A percentile compares a stretch with the other conserved stretches of the same genome.
These are phyloP conservation scores for Drosophila anomalipes DNA, from an alignment of 2,888 invertebrate genomes.

Conservation along the genomic window DNA sequence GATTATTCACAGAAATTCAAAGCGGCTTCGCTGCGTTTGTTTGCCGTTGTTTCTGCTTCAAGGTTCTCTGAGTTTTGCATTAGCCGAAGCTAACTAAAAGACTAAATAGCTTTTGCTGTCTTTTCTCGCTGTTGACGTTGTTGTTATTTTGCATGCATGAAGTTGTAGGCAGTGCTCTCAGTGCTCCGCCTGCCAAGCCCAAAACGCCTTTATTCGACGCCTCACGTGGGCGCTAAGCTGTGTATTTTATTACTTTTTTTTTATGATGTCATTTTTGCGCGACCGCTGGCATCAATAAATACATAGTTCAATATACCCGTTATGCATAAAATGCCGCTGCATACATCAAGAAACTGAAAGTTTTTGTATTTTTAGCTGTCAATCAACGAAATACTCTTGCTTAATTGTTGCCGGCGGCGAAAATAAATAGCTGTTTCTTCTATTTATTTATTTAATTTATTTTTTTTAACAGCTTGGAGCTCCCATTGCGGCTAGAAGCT, in stretches of 20 bases:
- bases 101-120: conserved; percentile 38
- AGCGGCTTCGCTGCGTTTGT: conserved; percentile 53
- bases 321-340: conserved; percentile 17
- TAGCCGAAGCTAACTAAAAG: conserved; percentile 64
- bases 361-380: conserved; percentile 18
- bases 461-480: neutral
- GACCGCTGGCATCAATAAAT: conserved; percentile 40
- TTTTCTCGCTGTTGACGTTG: conserved; percentile 9
- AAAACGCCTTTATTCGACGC: conserved; percentile 33
- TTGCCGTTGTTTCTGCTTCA: conserved; percentile 72
- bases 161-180: conserved; percentile 42
- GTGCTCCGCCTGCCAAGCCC: conserved; percentile 52
- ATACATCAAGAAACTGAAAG: conserved; percentile 46
- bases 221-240: conserved; percentile 40
- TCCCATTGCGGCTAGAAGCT: neutral
- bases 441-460: neutral
- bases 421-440: neutral
- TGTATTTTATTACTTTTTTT: conserved; percentile 19
- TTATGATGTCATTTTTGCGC: conserved; percentile 58
- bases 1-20: conserved; percentile 25
- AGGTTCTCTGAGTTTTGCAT: conserved; percentile 76
- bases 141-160: conserved; percentile 11
- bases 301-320: conserved; percentile 55
- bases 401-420: neutral
- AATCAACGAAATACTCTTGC: conserved; percentile 12